phyloP scores from a whole-genome alignment of 2,113 vertebrate species.

The Isichthys henryi region DNA sequence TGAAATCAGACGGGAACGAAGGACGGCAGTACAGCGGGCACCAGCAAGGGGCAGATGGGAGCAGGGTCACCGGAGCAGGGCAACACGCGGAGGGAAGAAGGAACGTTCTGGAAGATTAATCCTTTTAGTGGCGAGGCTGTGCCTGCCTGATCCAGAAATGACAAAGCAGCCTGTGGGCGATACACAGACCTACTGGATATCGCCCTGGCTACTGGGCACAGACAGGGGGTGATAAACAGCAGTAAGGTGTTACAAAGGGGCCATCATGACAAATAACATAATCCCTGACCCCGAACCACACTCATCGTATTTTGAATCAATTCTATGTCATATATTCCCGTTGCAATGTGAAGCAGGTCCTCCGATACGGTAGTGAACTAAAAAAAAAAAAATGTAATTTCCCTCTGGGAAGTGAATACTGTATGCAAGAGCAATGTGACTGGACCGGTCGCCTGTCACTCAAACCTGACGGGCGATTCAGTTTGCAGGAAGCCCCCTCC shows the following conservation, averaged over 20 bases:
- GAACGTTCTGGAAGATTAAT: slow-evolving; percentile 2
- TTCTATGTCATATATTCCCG: background rate
- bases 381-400: background rate
- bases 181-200: background rate
- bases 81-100: background rate
- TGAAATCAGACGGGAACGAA: background rate
- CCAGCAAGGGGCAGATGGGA: background rate
- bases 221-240: background rate
- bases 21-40: background rate
- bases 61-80: background rate
- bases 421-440: background rate
- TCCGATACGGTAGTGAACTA: background rate
- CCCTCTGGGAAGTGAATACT: background rate
- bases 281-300: background rate
- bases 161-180: background rate
- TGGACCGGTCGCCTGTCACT: background rate
- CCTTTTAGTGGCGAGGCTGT: background rate
- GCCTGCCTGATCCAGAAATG: background rate
- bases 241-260: background rate
- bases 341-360: background rate
- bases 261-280: background rate
- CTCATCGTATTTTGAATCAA: background rate
- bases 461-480: background rate
- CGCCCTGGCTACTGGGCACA: background rate
- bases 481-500: background rate